phyloP scores from a whole-genome alignment of 2,888 invertebrate species.

The Cataglyphis rosenhaueri region DNA sequence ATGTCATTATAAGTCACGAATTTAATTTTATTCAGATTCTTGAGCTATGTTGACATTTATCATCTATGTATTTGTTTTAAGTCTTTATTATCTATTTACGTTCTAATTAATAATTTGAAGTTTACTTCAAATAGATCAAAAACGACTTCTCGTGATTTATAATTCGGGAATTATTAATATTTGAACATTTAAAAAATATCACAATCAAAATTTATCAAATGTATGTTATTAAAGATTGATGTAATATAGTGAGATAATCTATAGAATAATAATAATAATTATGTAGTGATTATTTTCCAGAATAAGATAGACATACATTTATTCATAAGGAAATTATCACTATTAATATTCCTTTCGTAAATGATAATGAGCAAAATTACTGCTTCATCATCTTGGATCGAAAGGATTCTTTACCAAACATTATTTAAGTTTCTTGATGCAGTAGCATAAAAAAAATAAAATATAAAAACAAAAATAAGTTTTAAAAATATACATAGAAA shows the following conservation, averaged over 20 bases:
- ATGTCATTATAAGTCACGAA: neutral
- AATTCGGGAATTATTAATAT: neutral
- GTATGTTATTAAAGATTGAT: neutral
- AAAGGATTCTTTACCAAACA: slow-evolving; percentile 71
- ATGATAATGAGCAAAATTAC: slow-evolving; percentile 75
- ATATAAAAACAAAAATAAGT: neutral
- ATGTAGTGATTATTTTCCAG: slow-evolving; percentile 67
- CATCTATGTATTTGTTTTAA: neutral
- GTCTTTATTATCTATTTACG: neutral
- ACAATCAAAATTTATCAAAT: neutral
- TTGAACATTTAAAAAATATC: neutral
- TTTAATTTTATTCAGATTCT: neutral
- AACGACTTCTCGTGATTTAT: neutral
- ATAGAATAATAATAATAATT: slow-evolving; percentile 16
- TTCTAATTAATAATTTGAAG: slow-evolving; percentile 16
- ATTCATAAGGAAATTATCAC: slow-evolving; percentile 59
- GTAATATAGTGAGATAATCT: neutral
- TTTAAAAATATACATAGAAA: neutral
- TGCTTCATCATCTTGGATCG: slow-evolving; percentile 80
- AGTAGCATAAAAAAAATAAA: neutral
- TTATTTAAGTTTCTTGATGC: slow-evolving; percentile 10
- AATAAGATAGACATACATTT: slow-evolving; percentile 53
- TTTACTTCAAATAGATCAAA: neutral
- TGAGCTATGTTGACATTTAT: neutral
- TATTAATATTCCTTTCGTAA: slow-evolving; percentile 82